Evolutionary conservation across 2,888 invertebrate genomes (phyloP).

Genomic region (Mesochorus sp.): DNA sequence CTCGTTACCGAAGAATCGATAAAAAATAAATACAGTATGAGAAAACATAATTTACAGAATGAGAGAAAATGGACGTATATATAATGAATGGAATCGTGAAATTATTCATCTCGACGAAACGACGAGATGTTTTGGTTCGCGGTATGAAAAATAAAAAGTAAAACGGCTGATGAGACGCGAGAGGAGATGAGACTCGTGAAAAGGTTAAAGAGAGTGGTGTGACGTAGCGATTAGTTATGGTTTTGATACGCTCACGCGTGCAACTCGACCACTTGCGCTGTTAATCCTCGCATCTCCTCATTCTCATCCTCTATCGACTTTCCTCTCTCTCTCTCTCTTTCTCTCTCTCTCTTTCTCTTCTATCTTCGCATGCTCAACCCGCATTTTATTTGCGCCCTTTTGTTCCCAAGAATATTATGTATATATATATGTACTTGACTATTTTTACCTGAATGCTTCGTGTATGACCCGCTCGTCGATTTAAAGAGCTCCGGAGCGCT

Average conservation of each 20-base stretch:
- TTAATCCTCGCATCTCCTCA: constrained; percentile 67
- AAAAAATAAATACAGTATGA: no score
- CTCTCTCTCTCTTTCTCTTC: neutral
- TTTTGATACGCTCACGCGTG: constrained; percentile 63
- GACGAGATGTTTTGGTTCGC: neutral
- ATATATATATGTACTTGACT: neutral
- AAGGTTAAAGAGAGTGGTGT: constrained; percentile 64
- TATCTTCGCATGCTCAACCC: constrained; percentile 7
- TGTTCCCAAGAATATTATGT: neutral
- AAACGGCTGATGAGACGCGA: constrained; percentile 21
- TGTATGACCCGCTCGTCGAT: constrained; percentile 62
- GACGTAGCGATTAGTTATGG: constrained; percentile 66
- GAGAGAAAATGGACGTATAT: no score
- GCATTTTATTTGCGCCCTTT: constrained; percentile 18
- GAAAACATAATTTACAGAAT: no score
- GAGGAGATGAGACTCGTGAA: neutral
- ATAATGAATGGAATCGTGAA: no score
- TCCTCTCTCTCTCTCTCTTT: constrained; percentile 14
- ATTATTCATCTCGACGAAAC: neutral
- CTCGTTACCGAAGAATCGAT: no score
- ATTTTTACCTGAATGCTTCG: constrained; percentile 17
- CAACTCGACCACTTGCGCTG: constrained; percentile 68
- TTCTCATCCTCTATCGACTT: no score
- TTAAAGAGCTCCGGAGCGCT: constrained; percentile 66
- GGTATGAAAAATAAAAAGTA: no score